Evolutionary conservation across 2,113 vertebrate species (phyloP), one percentile per base, ranked within the genome.

Genomic region (Hirundichthys speculiger): DNA sequence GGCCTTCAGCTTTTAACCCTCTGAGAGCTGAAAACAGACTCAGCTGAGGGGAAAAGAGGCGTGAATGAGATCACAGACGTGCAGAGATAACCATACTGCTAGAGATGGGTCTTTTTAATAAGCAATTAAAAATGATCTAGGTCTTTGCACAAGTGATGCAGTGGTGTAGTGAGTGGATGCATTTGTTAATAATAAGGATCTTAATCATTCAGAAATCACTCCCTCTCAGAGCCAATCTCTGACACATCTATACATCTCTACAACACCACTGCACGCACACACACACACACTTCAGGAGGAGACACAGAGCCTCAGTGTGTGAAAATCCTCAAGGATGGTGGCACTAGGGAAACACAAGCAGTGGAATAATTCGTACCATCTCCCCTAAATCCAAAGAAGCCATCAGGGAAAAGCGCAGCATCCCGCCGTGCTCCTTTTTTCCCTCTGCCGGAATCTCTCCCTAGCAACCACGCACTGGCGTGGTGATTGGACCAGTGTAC

Each of bases 401-500:
- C 64, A 39, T 57, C 27, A 47, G 71, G 79, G 78, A 80, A 79
- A 77, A 73, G 61, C 51, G 21, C 60, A 20, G 53, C 60, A 69
- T 85, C 76, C 82, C 69, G 71, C 73, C 70, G 49, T 21, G 69
- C 80, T 72, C 66, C 74, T 82, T 67, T 89, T 84, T 59, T 69
- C 27, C 82, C 81, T 76, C 61, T 11, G 53, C 75, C 77, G 75
- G 73, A 92, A 91, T 88, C 83, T 93, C 91, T 93, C 89, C 92
- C 91, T 90, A 91, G 92, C 91, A 93, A 92, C 92, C 85, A 87
- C 72, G 21, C 83, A 69, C 74, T 86, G 80, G 83, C 42, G 80
- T 90, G 87, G 75, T 91, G 92, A 93, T 92, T 93, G 92, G 91
- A 92, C 85, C 75, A 80, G 84, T 66, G 79, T 85, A 81, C 64